Base-by-base conservation (phyloP, 2,797 vertebrate species). In the Mormyrus hasselquistii region DNA sequence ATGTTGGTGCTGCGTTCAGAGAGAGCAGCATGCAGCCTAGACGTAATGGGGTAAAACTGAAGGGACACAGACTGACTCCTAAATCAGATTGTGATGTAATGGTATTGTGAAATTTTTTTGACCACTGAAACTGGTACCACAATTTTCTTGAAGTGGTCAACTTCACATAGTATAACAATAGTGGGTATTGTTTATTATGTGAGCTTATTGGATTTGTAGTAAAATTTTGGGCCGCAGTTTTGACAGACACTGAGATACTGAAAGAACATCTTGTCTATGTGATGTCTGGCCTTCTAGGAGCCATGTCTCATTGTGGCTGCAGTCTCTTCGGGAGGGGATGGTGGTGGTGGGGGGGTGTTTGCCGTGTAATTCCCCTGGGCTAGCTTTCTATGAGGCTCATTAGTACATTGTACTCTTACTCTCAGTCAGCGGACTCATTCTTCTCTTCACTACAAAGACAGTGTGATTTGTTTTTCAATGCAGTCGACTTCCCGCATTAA, bases 141-240 rank as follows among this genome's bases (percentile, higher is more conserved):
- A 38, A 73, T 73, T 73, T 73, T 73, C 29, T 73, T 73, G 69
- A 73, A 73, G 69, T 73, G 69, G 69, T 73, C 34, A 38, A 10
- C 8, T 47, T 82, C 41, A 82, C 76, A 47, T 47, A 47, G 19
- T n/a, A 47, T 9, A 22, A 47, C 41, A 82, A 82, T 47, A 47
- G 76, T 47, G 76, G 29, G 7, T 82, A 82, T 82, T 82, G 76
- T 82, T 82, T 82, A n/a, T 82, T 82, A 47, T 82, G 76, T 8
- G 19, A 44, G 19, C 76, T n/a, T 82, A 47, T 82, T 82, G 76
- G 16, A 82, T n/a, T 82, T 22, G 41, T 82, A 82, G 16, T 82
- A n/a, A 16, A 44, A n/a, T 47, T 22, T 82, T 47, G 4, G 41
- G 41, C 16, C 0, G 16, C 41, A n/a, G 76, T 82, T 47, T 82